These are phyloP conservation scores for Thinocorus orbignyianus DNA, from an alignment of 2,113 vertebrate genomes.

Conservation along the genomic window DNA sequence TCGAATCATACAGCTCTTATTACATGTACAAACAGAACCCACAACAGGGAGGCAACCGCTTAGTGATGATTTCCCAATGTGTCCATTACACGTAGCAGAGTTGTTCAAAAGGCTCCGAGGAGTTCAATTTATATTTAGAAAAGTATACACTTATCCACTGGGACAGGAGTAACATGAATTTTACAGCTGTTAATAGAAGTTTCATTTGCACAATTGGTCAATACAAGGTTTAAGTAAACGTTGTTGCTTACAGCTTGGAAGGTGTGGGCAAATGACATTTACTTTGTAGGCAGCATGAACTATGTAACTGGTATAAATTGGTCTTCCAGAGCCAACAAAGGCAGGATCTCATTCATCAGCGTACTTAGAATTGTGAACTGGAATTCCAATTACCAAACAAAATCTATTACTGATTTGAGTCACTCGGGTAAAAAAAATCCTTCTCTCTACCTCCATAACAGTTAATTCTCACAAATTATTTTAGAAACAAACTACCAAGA, in stretches of 20 bases:
- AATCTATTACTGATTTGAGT: neutral
- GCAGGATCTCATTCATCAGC: conserved; percentile 1
- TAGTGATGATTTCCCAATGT: neutral
- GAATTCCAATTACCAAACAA: conserved; percentile 21
- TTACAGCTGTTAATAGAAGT: conserved; percentile 10
- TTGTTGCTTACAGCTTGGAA: neutral
- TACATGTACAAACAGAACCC: neutral
- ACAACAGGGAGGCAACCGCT: neutral
- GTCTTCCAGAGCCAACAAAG: neutral
- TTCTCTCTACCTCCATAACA: neutral
- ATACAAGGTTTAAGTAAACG: conserved; percentile 8
- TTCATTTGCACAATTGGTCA: conserved; percentile 18
- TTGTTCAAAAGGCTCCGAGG: neutral
- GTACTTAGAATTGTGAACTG: neutral
- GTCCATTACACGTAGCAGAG: neutral
- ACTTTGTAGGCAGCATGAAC: neutral
- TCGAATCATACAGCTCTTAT: neutral
- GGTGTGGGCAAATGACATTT: neutral
- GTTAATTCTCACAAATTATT: conserved; percentile 2
- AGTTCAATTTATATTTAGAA: neutral
- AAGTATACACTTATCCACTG: neutral
- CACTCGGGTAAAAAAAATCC: neutral
- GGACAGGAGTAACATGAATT: neutral
- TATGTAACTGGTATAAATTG: neutral
- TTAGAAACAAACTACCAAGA: neutral